Evolutionary conservation across 2,888 invertebrate genomes (phyloP).

Genomic region (Rotaria socialis): DNA sequence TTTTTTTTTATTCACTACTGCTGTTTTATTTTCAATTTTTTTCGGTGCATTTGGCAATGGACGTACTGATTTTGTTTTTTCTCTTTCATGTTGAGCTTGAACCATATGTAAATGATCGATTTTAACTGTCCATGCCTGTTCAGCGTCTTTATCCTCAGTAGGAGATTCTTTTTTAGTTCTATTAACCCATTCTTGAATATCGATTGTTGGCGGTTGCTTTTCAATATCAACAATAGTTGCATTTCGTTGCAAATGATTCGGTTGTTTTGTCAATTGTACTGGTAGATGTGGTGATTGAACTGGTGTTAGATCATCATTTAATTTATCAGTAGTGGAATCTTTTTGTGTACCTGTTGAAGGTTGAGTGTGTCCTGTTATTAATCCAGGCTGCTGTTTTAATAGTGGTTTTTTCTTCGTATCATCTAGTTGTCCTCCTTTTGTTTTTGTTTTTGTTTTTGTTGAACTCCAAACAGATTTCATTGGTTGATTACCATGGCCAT

Average conservation of each 20-base stretch:
- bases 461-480: not conserved
- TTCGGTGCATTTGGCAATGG: not conserved
- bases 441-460: not conserved
- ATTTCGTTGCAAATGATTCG: not conserved
- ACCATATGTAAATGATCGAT: not conserved
- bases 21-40: not conserved
- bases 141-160: not conserved
- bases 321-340: not conserved
- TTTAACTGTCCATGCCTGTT: slow-evolving; percentile 10
- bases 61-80: not conserved
- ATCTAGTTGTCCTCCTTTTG: not conserved
- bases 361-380: not conserved
- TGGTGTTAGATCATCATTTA: not conserved
- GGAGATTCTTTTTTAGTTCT: not conserved
- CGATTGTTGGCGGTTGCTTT: not conserved
- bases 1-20: not conserved
- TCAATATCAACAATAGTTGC: not conserved
- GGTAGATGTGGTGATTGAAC: not conserved
- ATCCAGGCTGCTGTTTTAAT: not conserved
- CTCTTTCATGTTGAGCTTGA: not conserved
- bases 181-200: not conserved
- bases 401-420: not conserved
- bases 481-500: not conserved
- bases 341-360: not conserved
- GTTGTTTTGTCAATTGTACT: not conserved